A percentile compares a stretch with the other conserved stretches of the same genome.
These are phyloP conservation scores for Calameuta filiformis DNA, from an alignment of 2,888 invertebrate genomes.

Conservation along the genomic window DNA sequence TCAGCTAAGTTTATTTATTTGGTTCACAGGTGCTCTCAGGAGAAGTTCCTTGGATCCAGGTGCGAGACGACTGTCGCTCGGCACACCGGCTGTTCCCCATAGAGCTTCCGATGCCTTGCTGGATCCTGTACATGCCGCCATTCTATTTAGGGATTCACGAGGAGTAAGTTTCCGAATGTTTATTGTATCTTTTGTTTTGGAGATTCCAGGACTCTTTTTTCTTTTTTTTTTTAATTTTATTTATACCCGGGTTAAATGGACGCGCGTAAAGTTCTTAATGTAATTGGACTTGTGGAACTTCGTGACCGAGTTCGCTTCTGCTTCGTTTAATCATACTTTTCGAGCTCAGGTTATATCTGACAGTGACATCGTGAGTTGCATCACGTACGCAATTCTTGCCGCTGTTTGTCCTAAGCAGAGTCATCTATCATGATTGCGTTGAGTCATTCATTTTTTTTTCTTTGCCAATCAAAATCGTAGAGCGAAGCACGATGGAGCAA, in stretches of 20 bases:
- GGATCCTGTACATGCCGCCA: constrained; percentile 91
- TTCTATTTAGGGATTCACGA: constrained; percentile 90
- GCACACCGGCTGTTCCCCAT: constrained; percentile 71
- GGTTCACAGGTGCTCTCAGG: constrained; percentile 77
- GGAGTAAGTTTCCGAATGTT: constrained; percentile 76
- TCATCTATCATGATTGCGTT: background rate
- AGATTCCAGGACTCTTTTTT: background rate
- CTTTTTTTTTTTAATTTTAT: background rate
- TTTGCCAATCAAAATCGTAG: background rate
- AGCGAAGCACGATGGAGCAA: background rate
- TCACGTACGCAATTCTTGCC: background rate
- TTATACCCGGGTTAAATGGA: background rate
- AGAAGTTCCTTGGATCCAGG: constrained; percentile 82
- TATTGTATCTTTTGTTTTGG: too few species aligned
- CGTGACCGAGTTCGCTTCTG: background rate
- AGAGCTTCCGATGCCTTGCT: constrained; percentile 82
- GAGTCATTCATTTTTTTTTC: background rate
- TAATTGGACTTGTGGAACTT: background rate
- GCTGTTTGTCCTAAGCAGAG: background rate
- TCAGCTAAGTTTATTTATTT: constrained; percentile 37
- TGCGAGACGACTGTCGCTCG: constrained; percentile 81
- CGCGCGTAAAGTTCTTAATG: background rate
- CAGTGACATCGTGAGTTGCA: background rate
- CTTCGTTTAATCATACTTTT: background rate
- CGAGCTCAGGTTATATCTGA: background rate